phyloP scores from a whole-genome alignment of 1,140 invertebrate genomes.

The Macrobrachium nipponense region DNA sequence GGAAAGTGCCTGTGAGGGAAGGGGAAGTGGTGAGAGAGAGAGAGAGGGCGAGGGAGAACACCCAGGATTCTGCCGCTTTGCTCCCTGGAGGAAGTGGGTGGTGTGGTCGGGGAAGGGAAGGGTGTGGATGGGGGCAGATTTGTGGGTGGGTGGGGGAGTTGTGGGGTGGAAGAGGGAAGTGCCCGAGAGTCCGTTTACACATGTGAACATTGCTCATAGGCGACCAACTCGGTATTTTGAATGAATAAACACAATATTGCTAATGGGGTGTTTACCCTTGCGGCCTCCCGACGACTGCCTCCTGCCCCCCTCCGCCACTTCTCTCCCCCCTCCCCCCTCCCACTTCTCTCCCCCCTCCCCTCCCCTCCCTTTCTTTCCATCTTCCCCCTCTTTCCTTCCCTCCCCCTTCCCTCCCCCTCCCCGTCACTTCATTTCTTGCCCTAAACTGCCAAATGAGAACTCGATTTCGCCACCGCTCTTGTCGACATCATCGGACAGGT shows the following conservation, averaged over 20 bases:
- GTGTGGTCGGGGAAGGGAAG: neutral
- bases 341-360: neutral
- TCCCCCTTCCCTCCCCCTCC: neutral
- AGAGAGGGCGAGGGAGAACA: neutral
- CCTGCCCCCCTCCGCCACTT: neutral
- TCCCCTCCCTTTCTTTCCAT: too few relatives aligned
- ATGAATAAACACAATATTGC: conserved; percentile 64
- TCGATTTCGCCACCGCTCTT: neutral
- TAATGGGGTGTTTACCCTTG: conserved; percentile 63
- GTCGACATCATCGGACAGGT: neutral
- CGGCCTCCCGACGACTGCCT: neutral
- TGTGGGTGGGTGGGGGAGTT: neutral
- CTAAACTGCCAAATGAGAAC: neutral
- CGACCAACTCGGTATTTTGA: conserved; percentile 40
- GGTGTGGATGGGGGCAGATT: neutral
- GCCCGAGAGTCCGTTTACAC: conserved; percentile 36
- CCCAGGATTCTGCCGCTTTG: too few relatives aligned
- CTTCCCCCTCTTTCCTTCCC: neutral
- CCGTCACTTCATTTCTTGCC: neutral
- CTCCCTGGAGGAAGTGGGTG: neutral
- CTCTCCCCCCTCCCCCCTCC: neutral
- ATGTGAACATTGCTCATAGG: conserved; percentile 52
- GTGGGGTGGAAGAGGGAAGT: neutral
- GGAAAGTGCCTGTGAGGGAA: neutral
- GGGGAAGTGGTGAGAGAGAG: neutral